Evolutionary conservation across 1,140 invertebrate genomes (phyloP), one percentile per base, ranked within the genome.

Genomic region (Globodera rostochiensis): DNA sequence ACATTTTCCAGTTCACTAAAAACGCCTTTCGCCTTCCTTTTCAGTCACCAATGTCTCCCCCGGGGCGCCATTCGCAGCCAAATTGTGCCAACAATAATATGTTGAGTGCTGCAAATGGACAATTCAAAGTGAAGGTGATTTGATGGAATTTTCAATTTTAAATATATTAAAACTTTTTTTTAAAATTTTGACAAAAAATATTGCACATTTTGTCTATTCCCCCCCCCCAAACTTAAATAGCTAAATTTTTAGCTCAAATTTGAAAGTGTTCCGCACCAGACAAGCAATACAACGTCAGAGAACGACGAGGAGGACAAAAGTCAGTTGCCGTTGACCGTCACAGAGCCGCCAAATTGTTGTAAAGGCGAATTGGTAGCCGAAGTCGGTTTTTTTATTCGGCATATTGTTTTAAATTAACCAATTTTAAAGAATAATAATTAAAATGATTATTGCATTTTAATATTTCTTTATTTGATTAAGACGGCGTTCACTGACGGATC

Each of bases 241-340:
- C 1, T 36, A 69, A 69, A 21, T 47, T 71, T 25, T 36, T 45
- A 71, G 69, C 36, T 50, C 47, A 71, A 49, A 49, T 46, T 82
- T 77, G 80, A 82, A 66, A 83, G 49, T 70, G 71, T 15, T 36
- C 57, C 13, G 15, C 57, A 19, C 13, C 66, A 6, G 77, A 6
- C 25, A 25, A 76, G 64, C 21, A 67, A 67, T 66, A 36, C 74
- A 19, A 64, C 8, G 8, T 76, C 49, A 4, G 25, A 36, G 45
- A 67, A 45, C 7, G 64, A 64, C 36, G 74, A 76, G 64, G 74
- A 76, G 53, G 74, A 76, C 53, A 57, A 77, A 77, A 77, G 53
- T 67, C 46, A 77, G 21, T 25, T 71, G 25, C n/a, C n/a, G 21
- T 45, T 71, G 69, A 36, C 69, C 6, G 69, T 21, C n/a, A 15